A percentile compares a stretch with the other conserved stretches of the same genome.
Evolutionary conservation across 92 coral and sea anemone species (phyloP).

Genomic region (Epizoanthus scotinus): DNA sequence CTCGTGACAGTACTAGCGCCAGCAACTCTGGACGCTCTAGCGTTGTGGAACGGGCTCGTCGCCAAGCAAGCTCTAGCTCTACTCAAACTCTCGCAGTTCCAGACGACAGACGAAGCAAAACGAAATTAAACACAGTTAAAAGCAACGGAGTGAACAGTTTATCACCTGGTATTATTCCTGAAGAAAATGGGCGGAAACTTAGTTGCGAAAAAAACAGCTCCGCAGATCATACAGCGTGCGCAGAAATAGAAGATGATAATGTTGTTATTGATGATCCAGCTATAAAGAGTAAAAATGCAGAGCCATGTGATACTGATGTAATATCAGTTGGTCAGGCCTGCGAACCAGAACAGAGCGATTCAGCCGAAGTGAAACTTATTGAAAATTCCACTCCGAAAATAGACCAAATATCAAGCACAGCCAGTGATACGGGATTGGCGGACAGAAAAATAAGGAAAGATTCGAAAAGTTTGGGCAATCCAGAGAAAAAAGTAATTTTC

Average conservation of each 20-base stretch:
- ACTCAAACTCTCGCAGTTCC: constrained; percentile 29
- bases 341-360: neutral
- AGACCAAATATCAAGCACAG: neutral
- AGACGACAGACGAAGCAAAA: constrained; percentile 25
- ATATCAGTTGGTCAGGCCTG: neutral
- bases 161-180: neutral
- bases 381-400: neutral
- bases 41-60: neutral
- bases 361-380: neutral
- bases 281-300: neutral
- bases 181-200: neutral
- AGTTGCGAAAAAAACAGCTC: too few species aligned
- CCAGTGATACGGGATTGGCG: neutral
- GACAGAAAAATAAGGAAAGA: neutral
- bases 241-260: neutral
- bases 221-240: neutral
- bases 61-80: neutral
- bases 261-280: neutral
- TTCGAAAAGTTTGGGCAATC: constrained; percentile 1
- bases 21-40: constrained; percentile 31
- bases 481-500: neutral
- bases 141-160: neutral
- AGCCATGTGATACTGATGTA: neutral
- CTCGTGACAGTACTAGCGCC: constrained; percentile 10
- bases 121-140: neutral